These are phyloP conservation scores for Phoenicopterus ruber DNA, from an alignment of 2,113 vertebrate species.

Conservation along the genomic window DNA sequence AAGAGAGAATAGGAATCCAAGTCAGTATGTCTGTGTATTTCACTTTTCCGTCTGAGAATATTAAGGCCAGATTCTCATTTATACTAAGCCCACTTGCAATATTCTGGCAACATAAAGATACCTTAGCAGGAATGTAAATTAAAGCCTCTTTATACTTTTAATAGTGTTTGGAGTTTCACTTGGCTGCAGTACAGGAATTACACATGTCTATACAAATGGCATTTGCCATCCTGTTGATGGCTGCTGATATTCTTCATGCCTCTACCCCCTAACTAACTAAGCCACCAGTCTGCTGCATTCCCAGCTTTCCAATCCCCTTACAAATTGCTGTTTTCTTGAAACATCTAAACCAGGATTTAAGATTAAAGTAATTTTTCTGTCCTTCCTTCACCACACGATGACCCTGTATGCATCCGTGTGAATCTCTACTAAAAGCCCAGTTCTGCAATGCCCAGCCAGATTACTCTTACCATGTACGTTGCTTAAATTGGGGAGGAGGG, in stretches of 20 bases:
- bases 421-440: neutral
- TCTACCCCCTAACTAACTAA: neutral
- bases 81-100: conserved; percentile 13
- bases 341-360: neutral
- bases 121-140: conserved; percentile 42
- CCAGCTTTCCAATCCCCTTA: neutral
- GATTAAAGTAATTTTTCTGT: neutral
- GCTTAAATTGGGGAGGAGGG: neutral
- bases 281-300: neutral
- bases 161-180: conserved; percentile 59
- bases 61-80: conserved; percentile 49
- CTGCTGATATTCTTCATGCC: neutral
- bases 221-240: conserved; percentile 32
- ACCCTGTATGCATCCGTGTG: neutral
- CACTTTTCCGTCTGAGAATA: conserved; percentile 10
- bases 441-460: neutral
- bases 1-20: neutral
- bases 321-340: neutral
- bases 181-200: conserved; percentile 58
- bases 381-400: neutral
- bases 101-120: conserved; percentile 25
- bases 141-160: conserved; percentile 37
- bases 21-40: conserved; percentile 40
- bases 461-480: neutral
- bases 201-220: conserved; percentile 44